Evolutionary conservation across 2,888 invertebrate species (phyloP), one percentile per base, ranked within the genome.

Genomic region (Diloba caeruleocephala): DNA sequence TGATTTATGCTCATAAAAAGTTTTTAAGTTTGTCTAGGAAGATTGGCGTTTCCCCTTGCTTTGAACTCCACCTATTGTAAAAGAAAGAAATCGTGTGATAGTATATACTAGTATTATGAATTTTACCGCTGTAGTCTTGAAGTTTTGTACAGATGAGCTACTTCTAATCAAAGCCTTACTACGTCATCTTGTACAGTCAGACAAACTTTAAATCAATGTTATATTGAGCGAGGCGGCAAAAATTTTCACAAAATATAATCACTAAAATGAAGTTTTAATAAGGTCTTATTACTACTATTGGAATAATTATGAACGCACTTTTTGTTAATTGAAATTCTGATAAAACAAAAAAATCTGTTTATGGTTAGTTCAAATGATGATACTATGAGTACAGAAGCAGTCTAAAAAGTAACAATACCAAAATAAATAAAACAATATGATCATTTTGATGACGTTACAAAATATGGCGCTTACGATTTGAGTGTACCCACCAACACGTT

Each of bases 1-100:
- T 66, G 74, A 74, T 71, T 74, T 71, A 58, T 62, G 37, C 48
- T 58, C 57, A 65, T 65, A 65, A 69, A 66, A 72, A 50, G 28
- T 63, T 58, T 32, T 38, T 44, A 43, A 54, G 48, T 49, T 52
- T 36, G 28, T 14, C 13, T 46, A 25, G 28, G 23, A 42, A 46
- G 57, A 63, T 54, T 68, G 51, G 68, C 25, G 31, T 21, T 12
- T 14, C 37, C 37, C 38, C 52, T 37, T 41, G 32, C 29, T 4
- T 28, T 12, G 53, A 31, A 38, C 14, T 31, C 52, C 60, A 33
- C 38, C 39, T 66, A 17, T 14, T 31, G 21, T 28, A 26, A 13
- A 32, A 42, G n/a, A 37, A 51, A 31, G 23, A 25, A 38, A 21
- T n/a, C n/a, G 31, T 1, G 19, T 49, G 25, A 34, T 21, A 41